Conservation (phyloP, 2,888 invertebrate species). For the Anagyrus pseudococci region DNA sequence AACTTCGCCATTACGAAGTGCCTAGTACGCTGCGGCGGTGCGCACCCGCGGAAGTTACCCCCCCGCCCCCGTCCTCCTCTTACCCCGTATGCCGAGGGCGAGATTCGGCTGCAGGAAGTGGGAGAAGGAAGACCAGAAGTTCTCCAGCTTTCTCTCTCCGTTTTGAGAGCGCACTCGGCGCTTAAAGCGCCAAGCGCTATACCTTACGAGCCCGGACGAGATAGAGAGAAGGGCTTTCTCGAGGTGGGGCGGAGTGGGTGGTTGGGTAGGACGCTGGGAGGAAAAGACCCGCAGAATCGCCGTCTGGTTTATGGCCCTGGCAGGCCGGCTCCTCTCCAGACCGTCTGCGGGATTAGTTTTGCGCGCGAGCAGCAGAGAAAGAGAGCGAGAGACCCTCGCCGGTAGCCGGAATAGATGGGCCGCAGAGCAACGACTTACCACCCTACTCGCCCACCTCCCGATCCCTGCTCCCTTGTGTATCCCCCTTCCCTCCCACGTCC, state of each 20-base stretch:
- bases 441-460: not conserved
- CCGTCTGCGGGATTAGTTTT: conserved; percentile 38
- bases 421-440: conserved; percentile 6
- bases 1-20: conserved; percentile 60
- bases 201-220: conserved; percentile 18
- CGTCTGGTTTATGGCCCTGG: conserved; percentile 37
- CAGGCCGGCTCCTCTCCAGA: conserved; percentile 4
- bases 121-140: not conserved
- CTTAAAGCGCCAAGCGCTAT: conserved; percentile 17
- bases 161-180: not conserved
- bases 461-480: too few species aligned
- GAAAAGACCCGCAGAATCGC: conserved; percentile 34
- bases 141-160: not conserved
- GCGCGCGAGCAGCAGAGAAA: too few species aligned
- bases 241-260: too few species aligned
- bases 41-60: conserved; percentile 33
- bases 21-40: conserved; percentile 27
- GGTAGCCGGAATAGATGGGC: conserved; percentile 10
- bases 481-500: too few species aligned
- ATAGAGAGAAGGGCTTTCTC: conserved; percentile 11
- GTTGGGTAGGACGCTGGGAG: not conserved
- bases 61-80: not conserved
- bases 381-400: conserved; percentile 3
- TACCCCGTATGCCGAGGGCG: too few species aligned
- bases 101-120: not conserved